phyloP scores from a whole-genome alignment of 1,140 invertebrate species.

The Zophobas morio region DNA sequence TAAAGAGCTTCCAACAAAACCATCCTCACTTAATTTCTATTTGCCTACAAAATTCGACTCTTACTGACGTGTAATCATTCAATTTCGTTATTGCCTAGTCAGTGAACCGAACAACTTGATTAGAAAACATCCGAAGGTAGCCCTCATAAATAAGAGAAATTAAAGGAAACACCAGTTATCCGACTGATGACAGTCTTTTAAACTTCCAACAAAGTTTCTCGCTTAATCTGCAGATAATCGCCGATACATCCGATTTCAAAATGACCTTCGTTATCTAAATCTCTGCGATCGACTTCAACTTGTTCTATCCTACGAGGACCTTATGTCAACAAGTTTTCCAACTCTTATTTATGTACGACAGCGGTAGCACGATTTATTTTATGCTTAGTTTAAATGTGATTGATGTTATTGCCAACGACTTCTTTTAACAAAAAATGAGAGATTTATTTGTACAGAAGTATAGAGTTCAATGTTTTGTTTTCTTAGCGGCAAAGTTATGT shows the following conservation, averaged over 20 bases:
- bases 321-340: slow-evolving; percentile 36
- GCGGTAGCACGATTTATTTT: slow-evolving; percentile 15
- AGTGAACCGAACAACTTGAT: background rate
- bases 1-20: background rate
- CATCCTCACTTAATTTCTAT: no score
- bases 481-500: background rate
- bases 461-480: background rate
- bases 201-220: background rate
- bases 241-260: slow-evolving; percentile 7
- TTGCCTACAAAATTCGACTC: no score
- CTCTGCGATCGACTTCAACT: slow-evolving; percentile 18
- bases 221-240: slow-evolving; percentile 28
- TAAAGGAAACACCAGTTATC: background rate
- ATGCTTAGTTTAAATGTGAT: slow-evolving; percentile 36
- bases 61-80: background rate
- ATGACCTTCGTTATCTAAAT: slow-evolving; percentile 39
- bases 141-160: slow-evolving; percentile 1
- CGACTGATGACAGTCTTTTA: background rate
- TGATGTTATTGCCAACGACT: background rate
- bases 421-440: background rate
- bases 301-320: slow-evolving; percentile 29
- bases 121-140: background rate
- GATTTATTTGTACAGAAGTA: background rate
- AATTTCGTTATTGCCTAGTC: background rate
- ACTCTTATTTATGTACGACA: slow-evolving; percentile 36